Conservation (phyloP, 2,888 invertebrate species). For the Caenorhabditis auriculariae region DNA sequence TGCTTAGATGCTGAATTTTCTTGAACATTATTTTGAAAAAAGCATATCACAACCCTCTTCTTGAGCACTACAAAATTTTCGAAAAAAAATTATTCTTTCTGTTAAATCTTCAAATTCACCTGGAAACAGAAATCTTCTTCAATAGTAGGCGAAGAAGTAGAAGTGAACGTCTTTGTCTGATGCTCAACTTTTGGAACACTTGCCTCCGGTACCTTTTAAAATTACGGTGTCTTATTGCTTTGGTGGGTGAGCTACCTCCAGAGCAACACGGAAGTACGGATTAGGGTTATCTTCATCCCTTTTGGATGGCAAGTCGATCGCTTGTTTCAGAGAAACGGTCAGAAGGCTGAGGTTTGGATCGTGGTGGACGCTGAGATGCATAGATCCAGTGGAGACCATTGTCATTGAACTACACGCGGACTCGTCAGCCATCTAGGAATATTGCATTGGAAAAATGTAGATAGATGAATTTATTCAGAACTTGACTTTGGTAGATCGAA, state of each 20-base stretch:
- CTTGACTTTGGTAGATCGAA: neutral
- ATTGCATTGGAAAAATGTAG: too few relatives aligned
- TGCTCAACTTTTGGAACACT: slow-evolving; percentile 51
- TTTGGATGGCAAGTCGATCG: slow-evolving; percentile 65
- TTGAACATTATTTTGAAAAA: too few relatives aligned
- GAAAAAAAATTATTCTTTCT: neutral
- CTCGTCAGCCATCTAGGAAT: slow-evolving; percentile 31
- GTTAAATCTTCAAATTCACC: slow-evolving; percentile 23
- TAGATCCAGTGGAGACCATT: slow-evolving; percentile 67
- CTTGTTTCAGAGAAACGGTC: slow-evolving; percentile 73
- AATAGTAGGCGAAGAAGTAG: slow-evolving; percentile 53
- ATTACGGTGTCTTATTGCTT: neutral
- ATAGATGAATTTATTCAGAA: neutral
- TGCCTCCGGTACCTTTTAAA: slow-evolving; percentile 23
- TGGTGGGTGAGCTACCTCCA: slow-evolving; percentile 13
- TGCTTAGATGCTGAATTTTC: too few relatives aligned
- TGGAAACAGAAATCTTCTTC: slow-evolving; percentile 62
- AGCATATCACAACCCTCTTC: too few relatives aligned
- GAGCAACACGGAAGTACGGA: slow-evolving; percentile 23
- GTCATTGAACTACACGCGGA: slow-evolving; percentile 31
- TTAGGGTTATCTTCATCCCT: slow-evolving; percentile 40
- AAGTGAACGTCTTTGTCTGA: slow-evolving; percentile 49
- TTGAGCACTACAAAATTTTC: too few relatives aligned
- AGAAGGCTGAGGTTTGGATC: slow-evolving; percentile 73
- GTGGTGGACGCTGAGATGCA: slow-evolving; percentile 72